Evolutionary conservation across 2,888 invertebrate species (phyloP).

Genomic region (Erannis defoliaria): DNA sequence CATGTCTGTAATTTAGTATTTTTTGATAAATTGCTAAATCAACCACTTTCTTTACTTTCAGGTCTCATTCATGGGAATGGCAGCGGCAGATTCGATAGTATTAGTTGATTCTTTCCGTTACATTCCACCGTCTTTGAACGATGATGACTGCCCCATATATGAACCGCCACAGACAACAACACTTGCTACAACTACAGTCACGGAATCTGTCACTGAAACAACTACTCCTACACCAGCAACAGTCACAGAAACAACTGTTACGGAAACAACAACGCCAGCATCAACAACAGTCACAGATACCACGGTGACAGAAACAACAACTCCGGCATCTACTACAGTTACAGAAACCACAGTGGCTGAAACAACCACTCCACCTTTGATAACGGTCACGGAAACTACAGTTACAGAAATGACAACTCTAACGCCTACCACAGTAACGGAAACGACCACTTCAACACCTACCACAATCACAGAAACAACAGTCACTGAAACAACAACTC

Average conservation of each 20-base stretch:
- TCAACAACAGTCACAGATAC: slow-evolving; percentile 1
- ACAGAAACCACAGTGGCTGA: slow-evolving; percentile 7
- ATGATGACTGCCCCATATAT: slow-evolving; percentile 58
- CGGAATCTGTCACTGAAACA: slow-evolving; percentile 12
- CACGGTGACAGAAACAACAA: neutral
- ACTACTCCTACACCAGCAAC: neutral
- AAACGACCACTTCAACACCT: neutral
- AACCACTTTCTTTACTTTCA: slow-evolving; percentile 49
- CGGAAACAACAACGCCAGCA: neutral
- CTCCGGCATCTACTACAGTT: neutral
- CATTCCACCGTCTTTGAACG: slow-evolving; percentile 50
- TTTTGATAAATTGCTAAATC: neutral
- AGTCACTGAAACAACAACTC: neutral
- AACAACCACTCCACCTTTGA: neutral
- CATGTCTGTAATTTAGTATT: neutral
- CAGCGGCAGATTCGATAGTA: slow-evolving; percentile 48
- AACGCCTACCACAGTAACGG: neutral
- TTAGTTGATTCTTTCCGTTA: slow-evolving; percentile 68
- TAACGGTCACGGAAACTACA: neutral
- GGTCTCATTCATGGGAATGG: slow-evolving; percentile 61
- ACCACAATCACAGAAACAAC: slow-evolving; percentile 2
- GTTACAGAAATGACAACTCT: slow-evolving; percentile 1
- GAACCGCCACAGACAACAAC: slow-evolving; percentile 27
- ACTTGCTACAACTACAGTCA: slow-evolving; percentile 4
- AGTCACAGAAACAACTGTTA: neutral